Evolutionary conservation across 1,140 invertebrate genomes (phyloP).

Genomic region (Platyura marginata): DNA sequence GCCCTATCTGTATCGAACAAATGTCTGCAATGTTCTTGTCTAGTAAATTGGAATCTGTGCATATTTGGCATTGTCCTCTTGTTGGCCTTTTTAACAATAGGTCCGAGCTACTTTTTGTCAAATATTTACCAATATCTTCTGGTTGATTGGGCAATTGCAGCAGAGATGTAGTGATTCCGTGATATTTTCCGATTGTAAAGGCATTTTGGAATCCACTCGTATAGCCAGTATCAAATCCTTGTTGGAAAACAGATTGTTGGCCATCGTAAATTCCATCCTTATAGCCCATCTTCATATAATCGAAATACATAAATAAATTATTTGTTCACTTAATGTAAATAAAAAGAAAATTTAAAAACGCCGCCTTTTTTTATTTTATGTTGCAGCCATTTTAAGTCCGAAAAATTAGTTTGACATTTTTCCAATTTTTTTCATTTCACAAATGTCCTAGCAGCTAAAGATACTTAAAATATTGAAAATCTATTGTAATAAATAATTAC

Average conservation of each 20-base stretch:
- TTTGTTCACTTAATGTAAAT: too few species aligned
- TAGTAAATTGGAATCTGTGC: constrained; percentile 4
- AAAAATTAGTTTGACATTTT: too few species aligned
- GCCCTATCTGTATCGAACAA: not conserved
- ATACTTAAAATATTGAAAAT: too few species aligned
- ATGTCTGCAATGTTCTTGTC: constrained; percentile 5
- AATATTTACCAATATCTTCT: not conserved
- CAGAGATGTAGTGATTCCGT: constrained; percentile 11
- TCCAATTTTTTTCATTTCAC: too few species aligned
- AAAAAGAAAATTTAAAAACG: too few species aligned
- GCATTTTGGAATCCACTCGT: constrained; percentile 29
- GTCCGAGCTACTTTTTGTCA: not conserved
- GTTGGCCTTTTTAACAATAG: not conserved
- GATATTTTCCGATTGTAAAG: constrained; percentile 28
- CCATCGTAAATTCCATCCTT: constrained; percentile 33
- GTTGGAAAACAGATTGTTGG: constrained; percentile 28
- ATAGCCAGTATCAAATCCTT: constrained; percentile 35
- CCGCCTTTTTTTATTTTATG: too few species aligned
- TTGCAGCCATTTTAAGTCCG: too few species aligned
- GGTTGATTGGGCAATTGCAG: not conserved
- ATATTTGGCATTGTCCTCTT: constrained; percentile 6
- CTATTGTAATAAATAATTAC: too few species aligned
- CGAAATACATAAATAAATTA: too few species aligned
- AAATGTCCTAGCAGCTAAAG: too few species aligned
- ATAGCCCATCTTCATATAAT: too few species aligned